Evolutionary conservation across 2,797 vertebrate species (phyloP).

Genomic region (Perodicticus potto): DNA sequence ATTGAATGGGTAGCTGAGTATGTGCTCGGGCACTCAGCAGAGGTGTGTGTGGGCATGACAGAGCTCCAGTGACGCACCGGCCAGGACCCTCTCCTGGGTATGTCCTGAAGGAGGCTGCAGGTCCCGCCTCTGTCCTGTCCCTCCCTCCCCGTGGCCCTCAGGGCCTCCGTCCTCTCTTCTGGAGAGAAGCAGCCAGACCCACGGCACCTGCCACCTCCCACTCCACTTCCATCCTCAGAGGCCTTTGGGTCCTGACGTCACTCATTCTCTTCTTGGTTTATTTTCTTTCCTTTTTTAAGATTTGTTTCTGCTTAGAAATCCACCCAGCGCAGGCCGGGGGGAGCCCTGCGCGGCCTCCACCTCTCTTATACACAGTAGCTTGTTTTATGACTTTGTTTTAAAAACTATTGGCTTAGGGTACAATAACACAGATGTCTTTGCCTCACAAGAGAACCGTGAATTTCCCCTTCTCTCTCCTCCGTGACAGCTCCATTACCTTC

Average conservation of each 20-base stretch:
- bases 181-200: fast-evolving
- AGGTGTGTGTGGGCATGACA: fast-evolving
- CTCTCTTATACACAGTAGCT: slow-evolving; percentile 61
- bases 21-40: fast-evolving
- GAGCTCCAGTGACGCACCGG: fast-evolving
- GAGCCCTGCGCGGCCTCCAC: background rate
- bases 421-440: slow-evolving; percentile 76
- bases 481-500: slow-evolving; percentile 76
- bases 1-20: fast-evolving
- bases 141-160: fast-evolving
- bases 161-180: background rate
- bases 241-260: background rate
- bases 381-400: slow-evolving; percentile 82
- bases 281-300: background rate
- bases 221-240: fast-evolving
- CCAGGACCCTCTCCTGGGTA: fast-evolving
- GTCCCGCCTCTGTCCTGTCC: background rate
- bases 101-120: fast-evolving
- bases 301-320: slow-evolving; percentile 27
- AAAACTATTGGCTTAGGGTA: slow-evolving; percentile 75
- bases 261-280: too few relatives aligned
- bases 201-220: too few relatives aligned
- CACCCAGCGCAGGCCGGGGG: background rate
- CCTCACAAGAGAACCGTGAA: slow-evolving; percentile 76
- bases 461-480: slow-evolving; percentile 69